Evolutionary conservation across 2,888 invertebrate genomes (phyloP), one percentile per base, ranked within the genome.

Genomic region (Leucania comma): DNA sequence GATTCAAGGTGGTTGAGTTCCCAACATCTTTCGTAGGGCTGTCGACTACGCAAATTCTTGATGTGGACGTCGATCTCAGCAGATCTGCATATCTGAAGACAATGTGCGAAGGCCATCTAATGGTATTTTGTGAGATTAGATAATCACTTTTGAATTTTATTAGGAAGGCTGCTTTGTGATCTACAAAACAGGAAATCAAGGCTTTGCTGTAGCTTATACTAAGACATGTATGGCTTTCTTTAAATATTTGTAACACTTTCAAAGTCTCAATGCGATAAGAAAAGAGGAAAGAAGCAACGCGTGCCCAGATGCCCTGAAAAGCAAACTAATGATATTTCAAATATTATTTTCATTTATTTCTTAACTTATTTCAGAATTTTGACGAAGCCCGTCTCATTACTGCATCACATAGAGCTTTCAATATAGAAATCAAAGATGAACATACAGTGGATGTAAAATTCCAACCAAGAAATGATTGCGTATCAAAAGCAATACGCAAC

Each of bases 321-420:
- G 5, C 5, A 54, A 67, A 67, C 35, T 17, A 65, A 60, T 14
- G 17, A 20, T 35, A 42, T 24, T 42, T 6, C 5, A 42, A 42
- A 42, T 42, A 42, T 20, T 42, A 42, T 42, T 20, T 6, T 42
- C 4, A 35, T 35, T 35, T 35, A 2, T 38, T 20, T 1, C 1
- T 56, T 35, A 38, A 29, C n/a, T 12, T 14, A 42, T 90, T 89
- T 68, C 84, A 96, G 95, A 93, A 90, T 87, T 93, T 95, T 81
- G 88, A 92, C n/a, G 92, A 94, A 29, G 94, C 95, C 14, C 91
- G 92, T 32, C 90, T 93, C 85, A 87, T 94, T 83, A 96, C 96
- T 78, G 93, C 95, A 51, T 89, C 94, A n/a, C 94, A 96, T 77
- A 90, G 95, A 87, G 93, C 95, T 14, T 96, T 92, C 84, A 71